Evolutionary conservation across 2,113 vertebrate genomes (phyloP).

Genomic region (Phoxinus phoxinus): DNA sequence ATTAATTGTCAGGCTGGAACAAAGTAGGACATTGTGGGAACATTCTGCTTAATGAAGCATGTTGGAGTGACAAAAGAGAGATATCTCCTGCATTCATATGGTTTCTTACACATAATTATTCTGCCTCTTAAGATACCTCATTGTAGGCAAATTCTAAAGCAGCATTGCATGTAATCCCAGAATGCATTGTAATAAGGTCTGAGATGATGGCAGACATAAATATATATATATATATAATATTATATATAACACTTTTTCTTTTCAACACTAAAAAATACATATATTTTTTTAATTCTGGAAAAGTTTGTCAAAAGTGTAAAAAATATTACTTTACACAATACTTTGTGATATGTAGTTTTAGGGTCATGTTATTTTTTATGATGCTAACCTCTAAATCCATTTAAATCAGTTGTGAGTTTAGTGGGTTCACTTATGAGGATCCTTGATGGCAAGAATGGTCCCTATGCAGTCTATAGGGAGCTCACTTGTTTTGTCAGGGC

Average conservation of each 20-base stretch:
- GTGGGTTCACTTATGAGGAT: not conserved
- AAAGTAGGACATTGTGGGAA: slow-evolving; percentile 32
- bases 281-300: too few relatives aligned
- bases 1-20: slow-evolving; percentile 39
- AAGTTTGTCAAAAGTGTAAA: too few relatives aligned
- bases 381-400: too few relatives aligned
- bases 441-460: not conserved
- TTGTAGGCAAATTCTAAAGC: slow-evolving; percentile 1
- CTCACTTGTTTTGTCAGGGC: not conserved
- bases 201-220: too few relatives aligned
- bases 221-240: too few relatives aligned
- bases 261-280: too few relatives aligned
- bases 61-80: not conserved
- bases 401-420: not conserved
- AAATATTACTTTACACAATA: too few relatives aligned
- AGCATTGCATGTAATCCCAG: slow-evolving; percentile 4
- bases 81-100: slow-evolving; percentile 5
- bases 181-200: not conserved
- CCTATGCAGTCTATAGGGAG: not conserved
- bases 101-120: not conserved
- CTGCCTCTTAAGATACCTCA: not conserved
- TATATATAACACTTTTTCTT: too few relatives aligned
- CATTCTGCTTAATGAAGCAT: slow-evolving; percentile 35
- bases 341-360: too few relatives aligned
- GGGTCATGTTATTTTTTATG: too few relatives aligned